Evolutionary conservation across 1,140 invertebrate species (phyloP).

Genomic region (Cheumatopsyche charites): DNA sequence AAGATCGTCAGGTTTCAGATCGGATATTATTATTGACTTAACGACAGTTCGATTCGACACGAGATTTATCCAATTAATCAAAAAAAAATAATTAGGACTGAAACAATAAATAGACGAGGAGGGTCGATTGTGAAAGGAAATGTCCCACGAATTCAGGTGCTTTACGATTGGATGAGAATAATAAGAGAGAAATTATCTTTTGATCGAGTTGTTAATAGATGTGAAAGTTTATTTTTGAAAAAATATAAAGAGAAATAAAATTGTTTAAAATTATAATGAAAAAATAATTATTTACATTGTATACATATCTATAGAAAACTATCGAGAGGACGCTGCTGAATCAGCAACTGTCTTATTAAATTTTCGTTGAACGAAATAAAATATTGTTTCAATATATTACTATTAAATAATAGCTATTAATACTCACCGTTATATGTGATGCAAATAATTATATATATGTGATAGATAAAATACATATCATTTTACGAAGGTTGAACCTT

Average conservation of each 20-base stretch:
- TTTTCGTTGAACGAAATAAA: constrained; percentile 22
- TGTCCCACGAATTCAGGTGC: constrained; percentile 13
- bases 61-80: neutral
- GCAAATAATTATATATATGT: constrained; percentile 37
- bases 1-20: constrained; percentile 20
- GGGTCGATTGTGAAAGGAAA: constrained; percentile 1
- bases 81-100: constrained; percentile 2
- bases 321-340: constrained; percentile 1
- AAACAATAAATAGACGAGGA: neutral
- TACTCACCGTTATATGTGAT: constrained; percentile 40
- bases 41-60: neutral
- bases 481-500: constrained; percentile 9
- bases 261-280: constrained; percentile 1
- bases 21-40: too few species aligned
- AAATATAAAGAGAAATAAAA: neutral
- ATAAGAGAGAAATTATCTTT: constrained; percentile 15
- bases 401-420: constrained; percentile 17
- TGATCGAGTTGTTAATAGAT: constrained; percentile 34
- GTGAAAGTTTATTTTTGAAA: constrained; percentile 40
- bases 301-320: constrained; percentile 13
- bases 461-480: constrained; percentile 47
- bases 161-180: constrained; percentile 16
- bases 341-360: neutral
- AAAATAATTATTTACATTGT: constrained; percentile 12
- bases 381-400: constrained; percentile 2